Percentiles rank a stretch among this genome's conserved stretches.
Conservation (phyloP, 1,140 invertebrate genomes). For the Drosophila mauritiana region DNA sequence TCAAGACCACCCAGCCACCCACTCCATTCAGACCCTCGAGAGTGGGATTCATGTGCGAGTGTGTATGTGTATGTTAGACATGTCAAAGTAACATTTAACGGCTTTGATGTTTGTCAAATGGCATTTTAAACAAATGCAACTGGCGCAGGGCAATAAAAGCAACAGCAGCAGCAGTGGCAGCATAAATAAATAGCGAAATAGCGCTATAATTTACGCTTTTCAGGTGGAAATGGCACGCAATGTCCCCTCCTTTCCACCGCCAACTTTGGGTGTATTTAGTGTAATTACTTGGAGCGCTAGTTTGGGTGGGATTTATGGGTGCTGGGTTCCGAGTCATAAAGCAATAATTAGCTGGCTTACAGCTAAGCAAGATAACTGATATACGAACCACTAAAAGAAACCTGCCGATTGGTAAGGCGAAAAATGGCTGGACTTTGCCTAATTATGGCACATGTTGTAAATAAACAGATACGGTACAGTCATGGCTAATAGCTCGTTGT, state of each 20-base stretch:
- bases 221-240: slow-evolving; percentile 61
- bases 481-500: slow-evolving; percentile 2
- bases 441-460: slow-evolving; percentile 50
- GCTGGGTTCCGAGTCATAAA: slow-evolving; percentile 43
- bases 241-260: background rate
- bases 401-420: slow-evolving; percentile 20
- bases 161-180: slow-evolving; percentile 1
- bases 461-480: slow-evolving; percentile 20
- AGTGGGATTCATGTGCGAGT: slow-evolving; percentile 3
- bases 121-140: slow-evolving; percentile 58
- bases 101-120: slow-evolving; percentile 60
- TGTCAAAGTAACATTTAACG: slow-evolving; percentile 55
- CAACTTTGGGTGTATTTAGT: background rate
- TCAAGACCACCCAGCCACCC: slow-evolving; percentile 2
- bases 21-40: background rate
- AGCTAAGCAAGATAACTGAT: slow-evolving; percentile 26
- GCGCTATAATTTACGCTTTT: slow-evolving; percentile 58
- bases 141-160: slow-evolving; percentile 44
- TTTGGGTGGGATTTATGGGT: slow-evolving; percentile 33
- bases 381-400: slow-evolving; percentile 2
- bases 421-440: slow-evolving; percentile 26
- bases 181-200: slow-evolving; percentile 42
- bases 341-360: slow-evolving; percentile 50
- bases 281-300: slow-evolving; percentile 18
- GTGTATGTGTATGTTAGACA: slow-evolving; percentile 7